Base-by-base conservation (phyloP, 2,113 vertebrate species). In the Leptobrachium leishanense region DNA sequence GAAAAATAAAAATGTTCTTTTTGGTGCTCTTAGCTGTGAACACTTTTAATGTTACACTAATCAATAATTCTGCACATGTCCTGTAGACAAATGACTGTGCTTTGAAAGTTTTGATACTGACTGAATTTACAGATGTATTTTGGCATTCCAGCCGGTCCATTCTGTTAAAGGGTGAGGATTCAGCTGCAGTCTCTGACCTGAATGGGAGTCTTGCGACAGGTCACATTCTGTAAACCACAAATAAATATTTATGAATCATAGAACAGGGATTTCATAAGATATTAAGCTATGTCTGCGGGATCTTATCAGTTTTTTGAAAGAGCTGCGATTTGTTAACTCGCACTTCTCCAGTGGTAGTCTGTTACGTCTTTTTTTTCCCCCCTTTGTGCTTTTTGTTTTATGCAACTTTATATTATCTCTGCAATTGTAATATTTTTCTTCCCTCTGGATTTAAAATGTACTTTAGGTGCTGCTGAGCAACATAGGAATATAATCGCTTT, bases 381-480 rank as follows among this genome's bases (percentile, higher is more conserved):
- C 20, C 20, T 31, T 31, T 31, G 20, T 31, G 20, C 20, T 31
- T 31, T 42, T 31, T 40, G n/a, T 43, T 11, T 6, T 53, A 65
- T 79, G n/a, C 69, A 73, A 44, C 15, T 88, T 79, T 68, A 65
- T 69, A 75, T 64, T 87, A 84, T 85, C 86, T 46, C 41, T 86
- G 85, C 84, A 83, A 90, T 86, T 87, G 83, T 90, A 89, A 89
- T 88, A 89, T 90, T 90, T 87, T 84, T 87, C 9, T 86, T 90
- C 87, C 85, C 53, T 71, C 84, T 4, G 72, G 63, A 63, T 63
- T 62, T 12, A 63, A n/a, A 11, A 63, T 69, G 8, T 43, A 15
- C 73, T 40, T 74, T 68, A 81, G 78, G 65, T 81, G 72, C 78
- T 81, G 78, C 54, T 68, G n/a, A 46, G n/a, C 65, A 67, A 79